These are phyloP conservation scores for Ariopsis seemanni DNA, from an alignment of 2,113 vertebrate species.

Conservation along the genomic window DNA sequence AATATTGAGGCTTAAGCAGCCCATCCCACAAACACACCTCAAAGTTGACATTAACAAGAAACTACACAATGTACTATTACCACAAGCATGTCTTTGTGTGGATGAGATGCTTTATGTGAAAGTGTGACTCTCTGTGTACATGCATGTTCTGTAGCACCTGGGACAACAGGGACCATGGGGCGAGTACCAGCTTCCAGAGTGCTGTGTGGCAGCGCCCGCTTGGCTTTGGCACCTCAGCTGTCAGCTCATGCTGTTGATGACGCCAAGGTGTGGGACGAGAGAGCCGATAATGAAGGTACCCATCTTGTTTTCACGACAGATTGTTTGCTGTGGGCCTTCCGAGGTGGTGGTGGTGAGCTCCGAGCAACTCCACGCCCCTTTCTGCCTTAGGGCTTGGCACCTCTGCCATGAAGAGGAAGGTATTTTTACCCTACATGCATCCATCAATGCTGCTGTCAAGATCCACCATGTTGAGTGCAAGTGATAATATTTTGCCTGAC, in stretches of 20 bases:
- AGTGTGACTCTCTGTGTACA: slow-evolving; percentile 33
- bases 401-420: slow-evolving; percentile 63
- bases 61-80: slow-evolving; percentile 6
- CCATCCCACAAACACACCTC: slow-evolving; percentile 3
- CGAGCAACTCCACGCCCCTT: slow-evolving; percentile 52
- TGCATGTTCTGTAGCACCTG: slow-evolving; percentile 55
- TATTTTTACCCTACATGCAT: slow-evolving; percentile 63
- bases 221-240: slow-evolving; percentile 77
- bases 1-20: background rate
- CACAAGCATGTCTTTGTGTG: slow-evolving; percentile 11
- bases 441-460: slow-evolving; percentile 57
- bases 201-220: slow-evolving; percentile 54
- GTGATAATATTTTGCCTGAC: slow-evolving; percentile 61
- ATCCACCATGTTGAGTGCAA: slow-evolving; percentile 55
- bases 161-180: slow-evolving; percentile 54
- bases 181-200: slow-evolving; percentile 60
- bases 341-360: slow-evolving; percentile 56
- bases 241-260: slow-evolving; percentile 67
- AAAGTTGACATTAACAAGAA: slow-evolving; percentile 5
- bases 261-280: slow-evolving; percentile 66
- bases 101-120: background rate
- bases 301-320: slow-evolving; percentile 71
- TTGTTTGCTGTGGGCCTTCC: slow-evolving; percentile 71
- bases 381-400: slow-evolving; percentile 63
- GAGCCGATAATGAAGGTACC: slow-evolving; percentile 75